Percentiles rank a stretch among this genome's conserved stretches.
phyloP scores from a whole-genome alignment of 1,140 invertebrate genomes.

The Drosophila sechellia region DNA sequence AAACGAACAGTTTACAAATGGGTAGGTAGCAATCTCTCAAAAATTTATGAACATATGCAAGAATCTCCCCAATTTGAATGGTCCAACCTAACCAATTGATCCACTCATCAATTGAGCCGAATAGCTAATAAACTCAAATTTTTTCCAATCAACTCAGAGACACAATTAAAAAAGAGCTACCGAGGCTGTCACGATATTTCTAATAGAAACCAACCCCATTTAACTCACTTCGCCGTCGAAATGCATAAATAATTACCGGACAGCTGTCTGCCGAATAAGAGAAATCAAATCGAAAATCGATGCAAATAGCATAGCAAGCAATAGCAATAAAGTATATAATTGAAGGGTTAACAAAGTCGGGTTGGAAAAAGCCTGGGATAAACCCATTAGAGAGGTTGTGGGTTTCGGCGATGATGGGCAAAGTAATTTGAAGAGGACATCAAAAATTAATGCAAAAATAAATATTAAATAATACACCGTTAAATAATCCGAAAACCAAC shows the following conservation, averaged over 20 bases:
- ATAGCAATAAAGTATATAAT: slow-evolving; percentile 43
- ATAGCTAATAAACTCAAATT: slow-evolving; percentile 27
- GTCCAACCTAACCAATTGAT: slow-evolving; percentile 12
- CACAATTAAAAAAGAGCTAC: slow-evolving; percentile 27
- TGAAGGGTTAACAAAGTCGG: slow-evolving; percentile 32
- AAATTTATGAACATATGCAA: not conserved
- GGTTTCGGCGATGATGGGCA: slow-evolving; percentile 23
- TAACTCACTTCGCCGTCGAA: slow-evolving; percentile 5
- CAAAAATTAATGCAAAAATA: slow-evolving; percentile 84
- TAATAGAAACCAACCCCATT: slow-evolving; percentile 12
- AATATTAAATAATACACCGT: slow-evolving; percentile 84
- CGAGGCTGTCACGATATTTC: slow-evolving; percentile 26
- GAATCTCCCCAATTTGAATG: not conserved
- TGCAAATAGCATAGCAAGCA: too few relatives aligned
- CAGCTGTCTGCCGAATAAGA: slow-evolving; percentile 54
- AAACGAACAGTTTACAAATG: too few relatives aligned
- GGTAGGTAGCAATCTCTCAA: not conserved
- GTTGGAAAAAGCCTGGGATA: slow-evolving; percentile 15
- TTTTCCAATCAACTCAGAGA: slow-evolving; percentile 25
- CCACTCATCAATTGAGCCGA: slow-evolving; percentile 25
- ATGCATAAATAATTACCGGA: slow-evolving; percentile 46
- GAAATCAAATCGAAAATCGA: slow-evolving; percentile 54
- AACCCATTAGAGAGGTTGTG: slow-evolving; percentile 51
- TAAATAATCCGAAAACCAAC: slow-evolving; percentile 84
- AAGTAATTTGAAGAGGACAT: slow-evolving; percentile 50